These are phyloP conservation scores for Paratrypauchen microcephalus DNA, from an alignment of 2,797 vertebrate genomes.

Conservation along the genomic window DNA sequence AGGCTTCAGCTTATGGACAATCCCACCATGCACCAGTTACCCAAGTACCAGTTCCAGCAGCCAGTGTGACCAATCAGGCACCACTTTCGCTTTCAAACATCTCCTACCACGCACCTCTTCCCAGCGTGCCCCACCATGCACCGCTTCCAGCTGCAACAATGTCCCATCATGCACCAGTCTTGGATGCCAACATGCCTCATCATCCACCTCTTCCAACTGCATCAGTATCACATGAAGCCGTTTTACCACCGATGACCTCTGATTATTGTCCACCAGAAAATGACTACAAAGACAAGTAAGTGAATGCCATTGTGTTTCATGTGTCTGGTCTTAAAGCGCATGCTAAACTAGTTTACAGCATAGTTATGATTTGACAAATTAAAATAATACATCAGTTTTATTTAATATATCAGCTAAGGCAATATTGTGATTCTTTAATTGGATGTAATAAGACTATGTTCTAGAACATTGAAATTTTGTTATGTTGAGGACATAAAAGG, in stretches of 20 bases:
- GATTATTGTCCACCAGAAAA: not conserved
- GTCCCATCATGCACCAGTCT: not conserved
- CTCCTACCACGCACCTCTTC: not conserved
- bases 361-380: too few relatives aligned
- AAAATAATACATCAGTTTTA: too few relatives aligned
- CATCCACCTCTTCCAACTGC: not conserved
- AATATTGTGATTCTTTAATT: too few relatives aligned
- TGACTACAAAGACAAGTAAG: slow-evolving; percentile 40
- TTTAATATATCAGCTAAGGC: too few relatives aligned
- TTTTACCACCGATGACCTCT: not conserved
- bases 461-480: too few relatives aligned
- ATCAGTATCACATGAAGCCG: not conserved
- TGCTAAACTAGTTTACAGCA: not conserved
- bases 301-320: not conserved
- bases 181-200: not conserved
- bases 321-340: not conserved
- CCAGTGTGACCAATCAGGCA: not conserved
- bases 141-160: not conserved
- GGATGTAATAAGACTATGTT: too few relatives aligned
- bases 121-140: not conserved
- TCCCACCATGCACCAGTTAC: slow-evolving; percentile 11
- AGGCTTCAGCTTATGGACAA: not conserved
- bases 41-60: not conserved
- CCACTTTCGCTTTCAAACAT: not conserved
- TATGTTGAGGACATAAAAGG: too few relatives aligned